These are phyloP conservation scores for Acrocephalus kingi DNA, from an alignment of 2,113 vertebrate species.

Conservation along the genomic window DNA sequence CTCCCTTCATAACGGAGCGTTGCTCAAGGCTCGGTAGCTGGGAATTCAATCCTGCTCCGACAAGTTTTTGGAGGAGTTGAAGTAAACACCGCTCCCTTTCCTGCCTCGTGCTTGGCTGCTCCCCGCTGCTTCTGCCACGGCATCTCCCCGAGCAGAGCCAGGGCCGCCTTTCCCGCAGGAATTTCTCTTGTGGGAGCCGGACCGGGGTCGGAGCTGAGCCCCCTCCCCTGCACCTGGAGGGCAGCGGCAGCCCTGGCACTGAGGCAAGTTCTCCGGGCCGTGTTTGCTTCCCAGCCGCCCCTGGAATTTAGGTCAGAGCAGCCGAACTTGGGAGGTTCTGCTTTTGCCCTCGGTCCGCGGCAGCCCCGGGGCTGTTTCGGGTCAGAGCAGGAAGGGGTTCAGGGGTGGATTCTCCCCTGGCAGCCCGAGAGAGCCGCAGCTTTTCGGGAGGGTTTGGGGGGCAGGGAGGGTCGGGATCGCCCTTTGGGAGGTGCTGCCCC, in stretches of 20 bases:
- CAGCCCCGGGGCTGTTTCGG: neutral
- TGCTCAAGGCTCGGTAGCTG: neutral
- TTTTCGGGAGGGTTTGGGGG: neutral
- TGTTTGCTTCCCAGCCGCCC: rapidly evolving
- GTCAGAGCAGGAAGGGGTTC: neutral
- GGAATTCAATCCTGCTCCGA: neutral
- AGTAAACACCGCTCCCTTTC: neutral
- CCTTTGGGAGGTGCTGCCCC: neutral
- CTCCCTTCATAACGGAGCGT: rapidly evolving
- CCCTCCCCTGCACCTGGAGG: neutral
- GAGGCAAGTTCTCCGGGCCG: neutral
- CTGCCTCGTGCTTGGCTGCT: neutral
- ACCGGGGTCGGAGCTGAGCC: neutral
- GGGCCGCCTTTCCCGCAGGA: neutral
- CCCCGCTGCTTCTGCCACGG: neutral
- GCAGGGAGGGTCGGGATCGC: neutral
- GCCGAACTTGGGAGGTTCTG: neutral
- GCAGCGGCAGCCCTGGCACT: neutral
- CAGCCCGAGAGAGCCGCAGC: rapidly evolving
- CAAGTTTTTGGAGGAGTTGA: neutral
- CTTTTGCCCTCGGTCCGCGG: neutral
- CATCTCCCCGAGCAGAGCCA: neutral
- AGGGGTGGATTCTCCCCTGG: neutral
- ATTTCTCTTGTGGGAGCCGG: neutral
- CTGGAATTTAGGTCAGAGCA: neutral